Base-by-base conservation (phyloP, 1,140 invertebrate species). In the Hypothenemus hampei region DNA sequence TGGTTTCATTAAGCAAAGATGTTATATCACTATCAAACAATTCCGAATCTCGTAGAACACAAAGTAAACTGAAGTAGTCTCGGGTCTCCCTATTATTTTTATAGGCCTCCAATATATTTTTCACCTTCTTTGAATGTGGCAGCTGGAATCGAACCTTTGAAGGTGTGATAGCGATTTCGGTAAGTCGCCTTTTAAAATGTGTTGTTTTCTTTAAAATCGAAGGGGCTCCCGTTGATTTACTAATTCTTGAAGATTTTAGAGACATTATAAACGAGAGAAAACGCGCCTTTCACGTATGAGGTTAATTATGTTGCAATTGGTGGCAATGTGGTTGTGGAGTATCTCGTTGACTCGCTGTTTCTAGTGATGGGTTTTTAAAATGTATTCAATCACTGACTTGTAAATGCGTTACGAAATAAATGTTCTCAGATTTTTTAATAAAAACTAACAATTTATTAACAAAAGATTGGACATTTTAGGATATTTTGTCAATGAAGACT, bases 11-110 rank as follows among this genome's bases (percentile, higher is more conserved):
- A 8, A 85, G 57, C 19, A 84, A 65, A 5, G 71, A 58, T 3
- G 75, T 58, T 26, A 85, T 70, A 51, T 84, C 81, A 10, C 65
- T 62, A 67, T 84, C 81, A 75, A 81, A 53, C 49, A 77, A 55
- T 43, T 65, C 59, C 16, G 63, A 56, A 52, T 71, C 68, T 16
- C 69, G 48, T 39, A 71, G 65, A 16, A 62, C 41, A 49, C 61
- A 63, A 7, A 71, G 60, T 41, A 71, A 58, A 41, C 61, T 60
- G 57, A 70, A 62, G 58, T 70, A 71, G 8, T 68, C 65, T 18
- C 60, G 58, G 0, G 51, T 48, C 39, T 63, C 50, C 10, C 60
- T 48, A 10, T 56, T 36, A n/a, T 48, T 39, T 3, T 62, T 44
- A 37, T 60, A 68, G 8, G 60, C 51, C 26, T 65, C 55, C 16